Evolutionary conservation across 2,113 vertebrate genomes (phyloP).

Genomic region (Ammospiza caudacuta): DNA sequence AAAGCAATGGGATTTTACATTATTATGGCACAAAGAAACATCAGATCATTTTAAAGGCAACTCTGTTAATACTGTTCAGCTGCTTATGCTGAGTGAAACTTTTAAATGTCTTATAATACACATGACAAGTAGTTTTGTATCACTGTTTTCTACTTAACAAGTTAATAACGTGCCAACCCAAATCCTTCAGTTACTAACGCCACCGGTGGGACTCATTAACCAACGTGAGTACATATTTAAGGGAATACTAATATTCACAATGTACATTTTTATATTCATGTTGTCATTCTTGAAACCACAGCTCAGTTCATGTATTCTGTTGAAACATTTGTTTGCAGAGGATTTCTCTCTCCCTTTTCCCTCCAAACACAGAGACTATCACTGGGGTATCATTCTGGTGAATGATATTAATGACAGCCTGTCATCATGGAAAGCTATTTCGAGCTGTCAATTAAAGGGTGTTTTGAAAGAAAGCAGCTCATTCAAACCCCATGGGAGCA

Average conservation of each 20-base stretch:
- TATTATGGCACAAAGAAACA: neutral
- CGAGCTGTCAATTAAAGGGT: conserved; percentile 55
- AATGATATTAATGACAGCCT: conserved; percentile 65
- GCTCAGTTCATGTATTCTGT: conserved; percentile 42
- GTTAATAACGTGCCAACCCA: conserved; percentile 69
- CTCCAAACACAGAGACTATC: conserved; percentile 17
- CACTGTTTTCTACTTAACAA: conserved; percentile 71
- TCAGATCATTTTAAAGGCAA: conserved; percentile 3
- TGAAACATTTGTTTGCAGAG: conserved; percentile 56
- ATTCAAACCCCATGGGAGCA: neutral
- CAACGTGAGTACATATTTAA: conserved; percentile 66
- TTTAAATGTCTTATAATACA: conserved; percentile 56
- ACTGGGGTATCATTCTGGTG: conserved; percentile 20
- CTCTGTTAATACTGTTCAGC: conserved; percentile 3
- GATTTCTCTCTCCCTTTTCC: conserved; percentile 36
- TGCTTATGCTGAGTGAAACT: conserved; percentile 51
- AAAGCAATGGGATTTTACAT: neutral
- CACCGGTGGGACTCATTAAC: conserved; percentile 70
- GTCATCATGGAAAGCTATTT: conserved; percentile 55
- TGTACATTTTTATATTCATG: conserved; percentile 65
- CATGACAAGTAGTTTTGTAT: conserved; percentile 61
- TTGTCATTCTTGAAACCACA: conserved; percentile 63
- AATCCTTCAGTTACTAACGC: conserved; percentile 71
- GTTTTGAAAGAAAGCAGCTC: conserved; percentile 52
- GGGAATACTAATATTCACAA: conserved; percentile 71